phyloP scores from a whole-genome alignment of 2,888 invertebrate genomes.

The Beris morrisii region DNA sequence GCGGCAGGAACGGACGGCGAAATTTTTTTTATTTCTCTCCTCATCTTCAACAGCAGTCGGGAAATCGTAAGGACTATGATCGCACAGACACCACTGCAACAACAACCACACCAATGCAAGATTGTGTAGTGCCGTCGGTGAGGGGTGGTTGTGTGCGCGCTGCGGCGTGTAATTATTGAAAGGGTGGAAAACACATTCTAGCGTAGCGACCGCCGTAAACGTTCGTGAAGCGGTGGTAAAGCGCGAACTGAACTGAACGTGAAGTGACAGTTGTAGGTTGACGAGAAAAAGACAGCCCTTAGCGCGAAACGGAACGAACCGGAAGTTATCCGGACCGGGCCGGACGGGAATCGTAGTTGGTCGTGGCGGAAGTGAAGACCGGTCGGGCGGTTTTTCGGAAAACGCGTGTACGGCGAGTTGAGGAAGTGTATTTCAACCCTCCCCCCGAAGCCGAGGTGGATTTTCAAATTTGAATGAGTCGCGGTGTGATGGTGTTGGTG shows the following conservation, averaged over 20 bases:
- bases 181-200: slow-evolving; percentile 11
- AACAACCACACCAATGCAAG: slow-evolving; percentile 30
- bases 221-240: slow-evolving; percentile 10
- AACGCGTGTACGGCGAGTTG: no score
- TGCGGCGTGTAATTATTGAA: slow-evolving; percentile 13
- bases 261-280: not conserved
- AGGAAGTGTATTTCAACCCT: no score
- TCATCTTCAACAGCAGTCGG: slow-evolving; percentile 9
- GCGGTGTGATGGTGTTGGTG: slow-evolving; percentile 6
- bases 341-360: no score
- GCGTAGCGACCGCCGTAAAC: not conserved
- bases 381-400: no score
- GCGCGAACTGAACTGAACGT: not conserved
- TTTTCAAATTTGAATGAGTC: not conserved
- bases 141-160: slow-evolving; percentile 10
- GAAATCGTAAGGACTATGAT: no score
- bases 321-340: no score
- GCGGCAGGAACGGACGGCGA: slow-evolving; percentile 10
- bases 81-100: not conserved
- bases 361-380: no score
- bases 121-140: not conserved
- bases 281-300: slow-evolving; percentile 11
- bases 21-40: slow-evolving; percentile 32
- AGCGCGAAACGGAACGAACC: slow-evolving; percentile 7
- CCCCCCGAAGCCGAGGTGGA: not conserved